Base-by-base conservation (phyloP, 2,888 invertebrate genomes). In the Ectobius pallidus region DNA sequence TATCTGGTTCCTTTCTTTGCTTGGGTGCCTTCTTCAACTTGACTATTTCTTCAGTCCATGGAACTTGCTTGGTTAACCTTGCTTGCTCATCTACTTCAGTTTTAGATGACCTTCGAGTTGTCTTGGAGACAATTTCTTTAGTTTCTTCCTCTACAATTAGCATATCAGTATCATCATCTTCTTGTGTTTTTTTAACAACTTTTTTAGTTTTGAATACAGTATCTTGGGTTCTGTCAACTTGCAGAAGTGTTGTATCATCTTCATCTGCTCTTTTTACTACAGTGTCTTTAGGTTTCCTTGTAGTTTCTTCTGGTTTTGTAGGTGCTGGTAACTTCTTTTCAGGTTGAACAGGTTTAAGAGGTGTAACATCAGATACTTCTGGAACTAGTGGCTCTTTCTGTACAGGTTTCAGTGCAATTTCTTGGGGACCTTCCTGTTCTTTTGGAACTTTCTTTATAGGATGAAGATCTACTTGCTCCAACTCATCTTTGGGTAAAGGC, bases 1-100 rank as follows among this genome's bases (percentile, higher is more conserved):
- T 83, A 2, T 78, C 78, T 22, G 83, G 77, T 75, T 83, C 82
- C 78, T 84, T 84, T 68, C 77, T 80, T 65, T 82, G 81, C 18
- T 80, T 77, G 77, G 79, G 79, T 74, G 84, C 81, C 78, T 83
- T 85, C 77, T 88, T 77, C 22, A 77, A 71, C 27, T 61, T 69
- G 1, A 77, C 70, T 11, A 49, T 71, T 55, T 75, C 74, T 58
- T 75, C 63, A 20, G 71, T 69, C 70, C 61, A 68, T 58, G 49
- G 71, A 32, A 34, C 34, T 34, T 63, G 39, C 22, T 63, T 22
- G 46, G 52, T 55, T 58, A 46, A 34, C 62, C 73, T 58, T 70
- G n/a, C 73, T 71, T 68, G 49, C 55, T 63, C 55, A 69, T 74
- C 69, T 32, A 70, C 69, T 70, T 73, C 52, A 69, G 20, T 55